Percentiles rank a stretch among this genome's conserved stretches.
Conservation (phyloP, 23 tunicate species). For the Diplosoma virens region DNA sequence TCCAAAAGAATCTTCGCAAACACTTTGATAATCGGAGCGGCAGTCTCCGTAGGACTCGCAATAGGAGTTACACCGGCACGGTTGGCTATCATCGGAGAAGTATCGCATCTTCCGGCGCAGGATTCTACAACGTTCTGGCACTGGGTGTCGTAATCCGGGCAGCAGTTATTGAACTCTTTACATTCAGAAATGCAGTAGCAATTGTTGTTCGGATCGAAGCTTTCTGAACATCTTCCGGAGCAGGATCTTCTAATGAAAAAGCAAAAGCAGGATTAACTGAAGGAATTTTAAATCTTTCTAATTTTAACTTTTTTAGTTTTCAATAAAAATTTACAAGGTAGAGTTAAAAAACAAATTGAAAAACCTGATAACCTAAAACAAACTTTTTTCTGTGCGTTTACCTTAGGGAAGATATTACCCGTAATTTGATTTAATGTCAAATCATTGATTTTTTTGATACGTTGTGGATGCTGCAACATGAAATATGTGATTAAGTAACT, state of each 20-base stretch:
- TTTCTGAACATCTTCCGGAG: slow-evolving; percentile 13
- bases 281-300: too few species aligned
- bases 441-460: too few species aligned
- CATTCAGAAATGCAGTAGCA: slow-evolving; percentile 46
- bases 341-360: too few species aligned
- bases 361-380: too few species aligned
- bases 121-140: slow-evolving; percentile 21
- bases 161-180: slow-evolving; percentile 16
- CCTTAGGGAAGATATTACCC: too few species aligned
- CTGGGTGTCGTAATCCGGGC: slow-evolving; percentile 12
- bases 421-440: too few species aligned
- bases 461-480: too few species aligned
- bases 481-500: too few species aligned
- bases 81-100: slow-evolving; percentile 17
- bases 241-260: slow-evolving; percentile 28
- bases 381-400: too few species aligned
- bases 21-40: slow-evolving; percentile 45
- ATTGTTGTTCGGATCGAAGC: background rate
- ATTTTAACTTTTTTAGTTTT: background rate
- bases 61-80: slow-evolving; percentile 60
- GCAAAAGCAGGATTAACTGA: background rate
- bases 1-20: slow-evolving; percentile 21
- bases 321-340: too few species aligned
- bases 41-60: slow-evolving; percentile 54
- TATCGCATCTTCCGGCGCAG: slow-evolving; percentile 59